Conservation (phyloP, 2,113 vertebrate species). For the Rhinoderma darwinii region DNA sequence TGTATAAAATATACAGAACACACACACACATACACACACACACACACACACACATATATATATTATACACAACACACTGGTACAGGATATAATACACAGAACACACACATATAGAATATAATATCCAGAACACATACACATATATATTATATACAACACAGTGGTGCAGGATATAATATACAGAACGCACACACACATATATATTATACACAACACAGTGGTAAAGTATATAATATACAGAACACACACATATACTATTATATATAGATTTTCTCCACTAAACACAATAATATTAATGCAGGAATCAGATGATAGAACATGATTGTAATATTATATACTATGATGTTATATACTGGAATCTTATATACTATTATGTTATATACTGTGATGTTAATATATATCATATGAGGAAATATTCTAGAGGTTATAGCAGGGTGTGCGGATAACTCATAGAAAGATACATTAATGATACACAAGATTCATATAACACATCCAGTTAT, state of each 20-base stretch:
- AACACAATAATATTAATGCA: too few relatives aligned
- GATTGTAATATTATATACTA: too few relatives aligned
- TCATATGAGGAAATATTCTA: background rate
- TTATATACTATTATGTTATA: background rate
- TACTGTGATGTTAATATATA: background rate
- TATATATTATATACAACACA: background rate
- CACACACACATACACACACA: background rate
- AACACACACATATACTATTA: background rate
- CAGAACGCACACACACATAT: background rate
- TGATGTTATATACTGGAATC: background rate
- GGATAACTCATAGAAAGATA: too few relatives aligned
- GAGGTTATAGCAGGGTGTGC: background rate
- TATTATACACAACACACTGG: too few relatives aligned
- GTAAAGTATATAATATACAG: background rate
- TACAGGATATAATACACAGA: background rate
- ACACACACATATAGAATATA: background rate
- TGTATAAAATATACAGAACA: background rate
- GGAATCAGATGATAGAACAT: too few relatives aligned
- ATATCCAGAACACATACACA: background rate
- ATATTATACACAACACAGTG: background rate
- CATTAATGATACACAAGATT: too few relatives aligned
- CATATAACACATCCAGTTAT: too few relatives aligned
- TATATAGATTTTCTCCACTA: too few relatives aligned
- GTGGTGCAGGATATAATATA: background rate
- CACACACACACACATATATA: constrained; percentile 39